These are phyloP conservation scores for Hylia prasina DNA, from an alignment of 2,113 vertebrate species.

Conservation along the genomic window DNA sequence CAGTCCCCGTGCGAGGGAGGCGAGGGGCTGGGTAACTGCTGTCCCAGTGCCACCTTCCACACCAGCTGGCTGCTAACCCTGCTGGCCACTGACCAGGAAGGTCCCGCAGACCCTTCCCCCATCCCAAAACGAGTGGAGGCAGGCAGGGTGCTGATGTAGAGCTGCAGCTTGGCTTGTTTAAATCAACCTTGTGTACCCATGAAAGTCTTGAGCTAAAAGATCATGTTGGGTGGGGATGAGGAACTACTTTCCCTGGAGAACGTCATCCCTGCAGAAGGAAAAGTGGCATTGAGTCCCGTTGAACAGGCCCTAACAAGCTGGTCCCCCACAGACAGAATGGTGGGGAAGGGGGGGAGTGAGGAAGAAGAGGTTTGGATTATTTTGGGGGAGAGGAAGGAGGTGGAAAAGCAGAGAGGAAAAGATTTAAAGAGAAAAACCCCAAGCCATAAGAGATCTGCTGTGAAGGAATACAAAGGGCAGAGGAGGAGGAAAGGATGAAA, in stretches of 20 bases:
- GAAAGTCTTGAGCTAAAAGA: background rate
- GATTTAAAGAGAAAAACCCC: background rate
- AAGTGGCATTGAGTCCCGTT: background rate
- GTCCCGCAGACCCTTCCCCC: background rate
- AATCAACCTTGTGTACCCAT: background rate
- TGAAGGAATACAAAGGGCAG: background rate
- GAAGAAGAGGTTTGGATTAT: background rate
- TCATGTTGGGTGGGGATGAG: background rate
- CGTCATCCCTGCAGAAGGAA: background rate
- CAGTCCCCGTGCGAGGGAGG: fast-evolving
- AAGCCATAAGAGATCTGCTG: background rate
- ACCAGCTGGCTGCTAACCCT: background rate
- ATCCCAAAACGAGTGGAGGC: background rate
- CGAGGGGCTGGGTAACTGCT: background rate
- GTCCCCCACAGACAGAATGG: background rate
- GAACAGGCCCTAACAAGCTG: background rate
- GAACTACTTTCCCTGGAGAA: background rate
- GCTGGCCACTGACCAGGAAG: fast-evolving
- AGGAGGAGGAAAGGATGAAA: background rate
- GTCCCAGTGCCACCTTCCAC: background rate
- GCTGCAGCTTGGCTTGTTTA: background rate
- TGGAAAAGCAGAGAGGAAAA: background rate
- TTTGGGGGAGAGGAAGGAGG: background rate
- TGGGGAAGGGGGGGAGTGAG: background rate
- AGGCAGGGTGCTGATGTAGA: background rate